These are phyloP conservation scores for Aeoliscus strigatus DNA, from an alignment of 2,797 vertebrate genomes.

Conservation along the genomic window DNA sequence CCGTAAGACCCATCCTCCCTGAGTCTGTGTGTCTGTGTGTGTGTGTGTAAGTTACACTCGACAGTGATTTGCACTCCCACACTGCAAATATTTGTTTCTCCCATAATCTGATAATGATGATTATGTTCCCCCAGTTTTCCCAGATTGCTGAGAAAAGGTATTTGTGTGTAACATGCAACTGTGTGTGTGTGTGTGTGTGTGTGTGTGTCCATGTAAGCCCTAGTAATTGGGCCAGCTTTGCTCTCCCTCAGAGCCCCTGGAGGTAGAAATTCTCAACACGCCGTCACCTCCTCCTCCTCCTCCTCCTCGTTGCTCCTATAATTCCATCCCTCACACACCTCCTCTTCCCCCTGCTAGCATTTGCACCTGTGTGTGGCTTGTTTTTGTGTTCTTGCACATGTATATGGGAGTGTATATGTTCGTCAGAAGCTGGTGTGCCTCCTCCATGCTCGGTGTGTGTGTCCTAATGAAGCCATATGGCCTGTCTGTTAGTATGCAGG, in stretches of 20 bases:
- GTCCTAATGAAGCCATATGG: conserved; percentile 76
- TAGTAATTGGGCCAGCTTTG: conserved; percentile 63
- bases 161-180: conserved; percentile 23
- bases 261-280: conserved; percentile 57
- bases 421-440: conserved; percentile 9
- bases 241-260: conserved; percentile 48
- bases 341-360: conserved; percentile 23
- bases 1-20: conserved; percentile 8
- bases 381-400: conserved; percentile 39
- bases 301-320: conserved; percentile 40
- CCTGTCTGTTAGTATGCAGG: conserved; percentile 62
- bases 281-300: conserved; percentile 53
- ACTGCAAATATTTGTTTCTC: conserved; percentile 51
- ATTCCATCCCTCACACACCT: conserved; percentile 59
- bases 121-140: conserved; percentile 31
- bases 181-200: too few species aligned
- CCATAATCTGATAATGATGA: conserved; percentile 43
- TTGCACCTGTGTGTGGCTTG: conserved; percentile 15
- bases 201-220: conserved; percentile 32
- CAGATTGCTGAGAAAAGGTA: conserved; percentile 41
- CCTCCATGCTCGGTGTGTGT: conserved; percentile 19
- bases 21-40: conserved; percentile 4
- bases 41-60: too few species aligned
- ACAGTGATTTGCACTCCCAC: conserved; percentile 30
- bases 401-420: conserved; percentile 6